Evolutionary conservation across 2,888 invertebrate species (phyloP).

Genomic region (Thereva nobilitata): DNA sequence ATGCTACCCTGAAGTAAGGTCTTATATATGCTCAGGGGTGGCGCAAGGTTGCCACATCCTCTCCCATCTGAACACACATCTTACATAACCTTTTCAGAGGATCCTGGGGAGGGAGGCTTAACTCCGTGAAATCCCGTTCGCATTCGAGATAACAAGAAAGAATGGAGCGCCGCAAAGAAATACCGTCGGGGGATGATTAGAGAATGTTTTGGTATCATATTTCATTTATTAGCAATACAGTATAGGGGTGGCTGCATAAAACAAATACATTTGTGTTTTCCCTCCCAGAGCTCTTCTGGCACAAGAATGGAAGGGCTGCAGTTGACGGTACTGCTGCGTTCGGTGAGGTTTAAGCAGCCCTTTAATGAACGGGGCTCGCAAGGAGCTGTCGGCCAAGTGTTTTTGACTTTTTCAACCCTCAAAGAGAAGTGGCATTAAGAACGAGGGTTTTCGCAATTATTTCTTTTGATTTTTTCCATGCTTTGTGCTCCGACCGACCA

Average conservation of each 20-base stretch:
- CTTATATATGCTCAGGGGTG: constrained; percentile 8
- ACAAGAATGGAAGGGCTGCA: not conserved
- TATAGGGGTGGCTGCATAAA: constrained; percentile 38
- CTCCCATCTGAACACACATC: not conserved
- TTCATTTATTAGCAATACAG: constrained; percentile 46
- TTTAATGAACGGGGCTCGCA: constrained; percentile 7
- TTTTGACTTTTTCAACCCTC: constrained; percentile 28
- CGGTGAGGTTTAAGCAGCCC: not conserved
- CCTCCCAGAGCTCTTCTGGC: not conserved
- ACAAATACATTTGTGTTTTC: constrained; percentile 26
- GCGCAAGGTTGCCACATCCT: not conserved
- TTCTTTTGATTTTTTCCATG: not conserved
- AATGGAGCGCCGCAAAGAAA: constrained; percentile 18
- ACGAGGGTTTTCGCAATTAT: constrained; percentile 17
- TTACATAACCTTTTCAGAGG: constrained; percentile 7
- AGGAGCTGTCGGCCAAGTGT: constrained; percentile 18
- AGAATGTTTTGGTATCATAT: constrained; percentile 48
- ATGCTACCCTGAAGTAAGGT: constrained; percentile 24
- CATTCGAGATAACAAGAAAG: constrained; percentile 4
- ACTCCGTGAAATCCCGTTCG: constrained; percentile 14
- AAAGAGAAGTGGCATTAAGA: constrained; percentile 5
- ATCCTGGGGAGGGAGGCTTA: constrained; percentile 14
- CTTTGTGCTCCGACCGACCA: not conserved
- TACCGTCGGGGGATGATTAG: constrained; percentile 44
- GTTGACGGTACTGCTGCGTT: not conserved